These are phyloP conservation scores for Mellivora capensis DNA, from an alignment of 2,113 vertebrate genomes.

Conservation along the genomic window DNA sequence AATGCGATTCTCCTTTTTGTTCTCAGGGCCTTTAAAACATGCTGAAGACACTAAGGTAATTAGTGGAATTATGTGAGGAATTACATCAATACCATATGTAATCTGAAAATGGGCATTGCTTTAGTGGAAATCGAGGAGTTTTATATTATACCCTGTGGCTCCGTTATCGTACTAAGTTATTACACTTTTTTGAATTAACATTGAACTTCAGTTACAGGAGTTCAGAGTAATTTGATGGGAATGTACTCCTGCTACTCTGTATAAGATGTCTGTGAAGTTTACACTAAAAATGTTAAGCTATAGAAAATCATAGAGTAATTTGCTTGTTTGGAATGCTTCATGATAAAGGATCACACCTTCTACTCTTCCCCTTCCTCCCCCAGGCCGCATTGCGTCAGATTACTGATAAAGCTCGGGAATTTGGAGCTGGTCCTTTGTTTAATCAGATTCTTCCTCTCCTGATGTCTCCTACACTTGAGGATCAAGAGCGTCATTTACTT, in stretches of 20 bases:
- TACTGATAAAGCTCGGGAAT: slow-evolving; percentile 98
- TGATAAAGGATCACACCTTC: background rate
- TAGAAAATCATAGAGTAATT: background rate
- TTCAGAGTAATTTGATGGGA: background rate
- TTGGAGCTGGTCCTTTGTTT: slow-evolving; percentile 96
- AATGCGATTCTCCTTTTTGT: background rate
- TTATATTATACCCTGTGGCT: background rate
- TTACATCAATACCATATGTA: background rate
- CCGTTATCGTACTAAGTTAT: background rate
- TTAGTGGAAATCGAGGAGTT: background rate
- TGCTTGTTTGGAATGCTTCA: background rate
- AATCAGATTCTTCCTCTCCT: slow-evolving; percentile 98
- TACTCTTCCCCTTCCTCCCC: background rate
- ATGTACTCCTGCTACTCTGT: background rate
- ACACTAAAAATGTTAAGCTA: background rate
- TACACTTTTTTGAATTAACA: background rate
- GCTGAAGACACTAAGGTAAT: background rate
- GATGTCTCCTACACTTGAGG: slow-evolving; percentile 98
- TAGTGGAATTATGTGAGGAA: background rate
- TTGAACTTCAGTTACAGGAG: background rate
- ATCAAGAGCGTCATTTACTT: slow-evolving; percentile 97
- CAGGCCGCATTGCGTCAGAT: slow-evolving; percentile 97
- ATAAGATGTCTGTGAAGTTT: background rate
- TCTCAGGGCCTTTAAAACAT: background rate
- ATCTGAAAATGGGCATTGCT: background rate